Evolutionary conservation across 2,113 vertebrate genomes (phyloP).

Genomic region (Erythrolamprus reginae): DNA sequence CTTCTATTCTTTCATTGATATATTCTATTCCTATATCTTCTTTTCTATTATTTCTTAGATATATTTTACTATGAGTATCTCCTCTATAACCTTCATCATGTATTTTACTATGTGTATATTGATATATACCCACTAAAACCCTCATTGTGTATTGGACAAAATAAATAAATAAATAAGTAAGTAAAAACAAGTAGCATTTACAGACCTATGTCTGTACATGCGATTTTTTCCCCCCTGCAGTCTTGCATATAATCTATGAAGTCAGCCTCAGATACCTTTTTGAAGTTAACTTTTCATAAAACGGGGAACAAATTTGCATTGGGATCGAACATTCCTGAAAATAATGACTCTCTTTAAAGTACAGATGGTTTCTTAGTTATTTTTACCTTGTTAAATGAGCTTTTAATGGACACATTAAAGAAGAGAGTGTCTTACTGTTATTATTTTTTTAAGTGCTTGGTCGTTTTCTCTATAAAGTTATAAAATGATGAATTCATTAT

Average conservation of each 20-base stretch:
- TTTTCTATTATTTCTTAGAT: too few species aligned
- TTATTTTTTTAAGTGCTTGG: background rate
- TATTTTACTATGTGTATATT: too few species aligned
- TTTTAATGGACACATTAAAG: slow-evolving; percentile 16
- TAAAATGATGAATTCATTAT: slow-evolving; percentile 21
- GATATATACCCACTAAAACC: too few species aligned
- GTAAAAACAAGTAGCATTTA: background rate
- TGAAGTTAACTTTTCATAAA: too few species aligned
- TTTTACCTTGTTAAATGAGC: background rate
- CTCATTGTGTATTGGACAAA: too few species aligned
- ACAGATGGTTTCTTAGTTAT: background rate
- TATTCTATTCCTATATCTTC: too few species aligned
- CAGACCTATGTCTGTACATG: background rate
- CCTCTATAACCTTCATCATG: too few species aligned
- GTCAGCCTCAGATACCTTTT: background rate
- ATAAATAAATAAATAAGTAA: too few species aligned
- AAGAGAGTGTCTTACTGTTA: background rate
- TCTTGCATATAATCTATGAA: background rate
- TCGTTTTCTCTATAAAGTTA: slow-evolving; percentile 1
- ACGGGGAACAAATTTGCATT: background rate
- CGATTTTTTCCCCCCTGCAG: background rate
- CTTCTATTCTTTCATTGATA: too few species aligned
- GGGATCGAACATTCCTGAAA: background rate
- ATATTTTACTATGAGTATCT: too few species aligned
- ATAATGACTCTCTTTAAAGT: background rate